Percentiles rank a stretch among this genome's conserved stretches.
These are phyloP conservation scores for Diplazon laetatorius DNA, from an alignment of 2,888 invertebrate genomes.

Conservation along the genomic window DNA sequence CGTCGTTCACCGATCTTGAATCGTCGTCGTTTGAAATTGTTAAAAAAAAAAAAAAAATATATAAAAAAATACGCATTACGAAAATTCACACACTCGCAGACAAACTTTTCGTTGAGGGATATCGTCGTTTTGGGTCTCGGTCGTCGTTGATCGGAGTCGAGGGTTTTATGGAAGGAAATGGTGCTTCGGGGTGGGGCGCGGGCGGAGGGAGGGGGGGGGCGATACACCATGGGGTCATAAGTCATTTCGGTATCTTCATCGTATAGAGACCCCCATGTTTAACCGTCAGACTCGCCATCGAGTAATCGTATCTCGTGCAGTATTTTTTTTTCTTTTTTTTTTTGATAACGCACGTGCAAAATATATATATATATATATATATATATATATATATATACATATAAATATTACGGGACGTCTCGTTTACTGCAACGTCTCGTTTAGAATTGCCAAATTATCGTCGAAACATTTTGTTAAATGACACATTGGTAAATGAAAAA, in stretches of 20 bases:
- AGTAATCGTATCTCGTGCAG: constrained; percentile 51
- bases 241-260: constrained; percentile 77
- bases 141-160: neutral
- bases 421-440: constrained; percentile 61
- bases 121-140: too few species aligned
- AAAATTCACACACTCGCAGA: too few species aligned
- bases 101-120: too few species aligned
- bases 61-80: too few species aligned
- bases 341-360: constrained; percentile 78
- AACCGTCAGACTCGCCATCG: constrained; percentile 71
- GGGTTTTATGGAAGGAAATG: constrained; percentile 67
- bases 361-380: too few species aligned
- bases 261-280: constrained; percentile 70
- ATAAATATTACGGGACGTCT: constrained; percentile 70
- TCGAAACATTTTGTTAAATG: neutral
- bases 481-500: constrained; percentile 5
- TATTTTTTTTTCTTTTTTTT: too few species aligned
- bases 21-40: too few species aligned
- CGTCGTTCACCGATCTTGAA: constrained; percentile 60
- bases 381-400: too few species aligned
- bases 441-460: constrained; percentile 57
- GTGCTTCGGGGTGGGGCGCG: too few species aligned
- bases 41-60: too few species aligned
- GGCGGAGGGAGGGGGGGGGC: too few species aligned
- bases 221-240: constrained; percentile 78